Evolutionary conservation across 1,140 invertebrate genomes (phyloP).

Genomic region (Pseudachorutes palmiensis): DNA sequence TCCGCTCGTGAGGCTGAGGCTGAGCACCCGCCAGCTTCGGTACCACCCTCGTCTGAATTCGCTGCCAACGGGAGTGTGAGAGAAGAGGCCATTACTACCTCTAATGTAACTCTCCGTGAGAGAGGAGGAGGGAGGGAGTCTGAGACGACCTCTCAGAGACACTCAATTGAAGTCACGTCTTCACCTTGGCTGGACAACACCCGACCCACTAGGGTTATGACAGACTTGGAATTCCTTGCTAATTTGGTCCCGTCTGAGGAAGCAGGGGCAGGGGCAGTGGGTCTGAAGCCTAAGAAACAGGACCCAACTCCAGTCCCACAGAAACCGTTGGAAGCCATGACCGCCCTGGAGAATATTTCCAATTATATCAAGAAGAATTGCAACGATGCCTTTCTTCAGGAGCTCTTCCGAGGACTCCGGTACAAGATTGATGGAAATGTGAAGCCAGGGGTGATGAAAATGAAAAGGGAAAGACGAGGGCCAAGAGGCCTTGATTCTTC

Average conservation of each 20-base stretch:
- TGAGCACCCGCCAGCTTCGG: not conserved
- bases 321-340: conserved; percentile 28
- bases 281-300: too few relatives aligned
- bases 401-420: not conserved
- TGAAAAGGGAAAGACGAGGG: conserved; percentile 20
- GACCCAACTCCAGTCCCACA: conserved; percentile 38
- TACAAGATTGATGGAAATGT: conserved; percentile 4
- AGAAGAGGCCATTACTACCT: not conserved
- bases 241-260: conserved; percentile 41
- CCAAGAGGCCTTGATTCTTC: not conserved
- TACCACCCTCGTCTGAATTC: too few relatives aligned
- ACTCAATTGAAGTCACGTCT: conserved; percentile 76
- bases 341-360: conserved; percentile 34
- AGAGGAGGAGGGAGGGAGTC: conserved; percentile 46
- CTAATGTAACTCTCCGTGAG: conserved; percentile 19
- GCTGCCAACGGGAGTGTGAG: not conserved
- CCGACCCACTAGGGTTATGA: conserved; percentile 35
- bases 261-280: conserved; percentile 38
- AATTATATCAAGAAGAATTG: conserved; percentile 31
- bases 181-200: conserved; percentile 52
- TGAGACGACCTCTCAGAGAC: conserved; percentile 60
- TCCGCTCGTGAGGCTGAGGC: not conserved
- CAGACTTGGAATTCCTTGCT: conserved; percentile 41
- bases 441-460: not conserved
- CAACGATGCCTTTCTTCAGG: conserved; percentile 19